phyloP scores from a whole-genome alignment of 2,888 invertebrate genomes.

The Drosophila incognita region DNA sequence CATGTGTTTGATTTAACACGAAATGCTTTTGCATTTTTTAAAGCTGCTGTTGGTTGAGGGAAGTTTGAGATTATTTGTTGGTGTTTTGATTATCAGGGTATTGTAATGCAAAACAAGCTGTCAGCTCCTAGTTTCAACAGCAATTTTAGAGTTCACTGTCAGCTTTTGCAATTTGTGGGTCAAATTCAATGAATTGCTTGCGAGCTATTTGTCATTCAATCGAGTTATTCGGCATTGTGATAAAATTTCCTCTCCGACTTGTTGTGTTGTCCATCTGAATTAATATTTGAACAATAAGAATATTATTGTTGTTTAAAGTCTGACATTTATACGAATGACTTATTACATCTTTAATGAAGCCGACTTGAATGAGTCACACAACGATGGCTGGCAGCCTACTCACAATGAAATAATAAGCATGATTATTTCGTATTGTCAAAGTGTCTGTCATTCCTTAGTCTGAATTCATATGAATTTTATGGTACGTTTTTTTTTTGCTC shows the following conservation, averaged over 20 bases:
- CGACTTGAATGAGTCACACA: not conserved
- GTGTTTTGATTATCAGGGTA: not conserved
- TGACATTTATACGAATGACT: not conserved
- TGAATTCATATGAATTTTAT: not conserved
- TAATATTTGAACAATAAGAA: not conserved
- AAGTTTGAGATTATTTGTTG: not conserved
- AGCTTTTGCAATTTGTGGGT: not conserved
- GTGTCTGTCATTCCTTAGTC: not conserved
- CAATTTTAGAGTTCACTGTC: not conserved
- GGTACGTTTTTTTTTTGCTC: not conserved
- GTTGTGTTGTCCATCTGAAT: not conserved
- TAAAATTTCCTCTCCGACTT: not conserved
- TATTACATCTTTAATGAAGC: not conserved
- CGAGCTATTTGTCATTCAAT: not conserved
- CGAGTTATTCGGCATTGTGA: not conserved
- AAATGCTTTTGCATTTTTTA: not conserved
- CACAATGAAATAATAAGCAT: not conserved
- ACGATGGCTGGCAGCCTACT: not conserved
- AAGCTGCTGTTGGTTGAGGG: not conserved
- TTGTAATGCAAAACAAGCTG: not conserved
- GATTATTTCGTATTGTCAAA: not conserved
- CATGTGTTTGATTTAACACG: too few relatives aligned
- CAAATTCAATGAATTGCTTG: not conserved
- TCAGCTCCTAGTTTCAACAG: not conserved
- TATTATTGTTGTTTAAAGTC: not conserved